Evolutionary conservation across 2,113 vertebrate genomes (phyloP).

Genomic region (Eptesicus fuscus): DNA sequence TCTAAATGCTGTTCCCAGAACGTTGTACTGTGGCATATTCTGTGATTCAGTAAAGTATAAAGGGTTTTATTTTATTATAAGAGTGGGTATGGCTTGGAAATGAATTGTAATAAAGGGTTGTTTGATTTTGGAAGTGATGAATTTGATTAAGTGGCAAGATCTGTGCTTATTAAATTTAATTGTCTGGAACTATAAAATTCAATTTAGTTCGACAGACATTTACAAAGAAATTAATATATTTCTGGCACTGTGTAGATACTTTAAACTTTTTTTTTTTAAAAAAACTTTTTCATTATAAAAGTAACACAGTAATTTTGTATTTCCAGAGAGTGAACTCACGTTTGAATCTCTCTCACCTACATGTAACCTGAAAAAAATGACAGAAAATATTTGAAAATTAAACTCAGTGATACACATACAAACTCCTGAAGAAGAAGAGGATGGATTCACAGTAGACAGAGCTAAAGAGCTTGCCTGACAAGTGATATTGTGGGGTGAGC

Average conservation of each 20-base stretch:
- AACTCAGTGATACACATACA: neutral
- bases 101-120: neutral
- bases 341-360: neutral
- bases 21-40: neutral
- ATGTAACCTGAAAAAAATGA: neutral
- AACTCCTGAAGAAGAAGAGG: neutral
- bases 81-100: neutral
- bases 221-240: neutral
- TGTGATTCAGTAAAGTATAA: neutral
- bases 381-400: neutral
- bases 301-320: neutral
- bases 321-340: neutral
- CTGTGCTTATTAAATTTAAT: neutral
- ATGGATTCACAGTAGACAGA: neutral
- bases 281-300: neutral
- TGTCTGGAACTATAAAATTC: neutral
- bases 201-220: neutral
- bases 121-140: slow-evolving; percentile 7
- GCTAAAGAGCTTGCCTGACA: neutral
- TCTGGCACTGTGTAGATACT: neutral
- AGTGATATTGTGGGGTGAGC: neutral
- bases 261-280: neutral
- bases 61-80: neutral
- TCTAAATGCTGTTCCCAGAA: neutral
- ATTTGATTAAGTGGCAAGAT: neutral